These are phyloP conservation scores for Paramormyrops hopkinsi DNA, from an alignment of 2,797 vertebrate genomes.

Conservation along the genomic window DNA sequence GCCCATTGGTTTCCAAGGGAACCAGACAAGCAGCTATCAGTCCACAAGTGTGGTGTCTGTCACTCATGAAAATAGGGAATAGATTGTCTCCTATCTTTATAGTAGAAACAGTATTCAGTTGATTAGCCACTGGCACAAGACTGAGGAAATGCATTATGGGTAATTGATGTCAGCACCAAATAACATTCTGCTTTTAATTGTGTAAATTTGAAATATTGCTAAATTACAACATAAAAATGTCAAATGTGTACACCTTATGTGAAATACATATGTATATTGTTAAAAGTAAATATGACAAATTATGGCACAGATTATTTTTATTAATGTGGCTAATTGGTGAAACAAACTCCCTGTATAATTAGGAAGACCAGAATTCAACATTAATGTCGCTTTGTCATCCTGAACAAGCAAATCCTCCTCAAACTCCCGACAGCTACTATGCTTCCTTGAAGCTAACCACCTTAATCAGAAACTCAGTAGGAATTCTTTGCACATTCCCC, in stretches of 20 bases:
- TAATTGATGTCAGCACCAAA: constrained; percentile 37
- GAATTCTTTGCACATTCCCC: constrained; percentile 16
- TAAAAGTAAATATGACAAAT: constrained; percentile 42
- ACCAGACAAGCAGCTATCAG: background rate
- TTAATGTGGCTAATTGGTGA: constrained; percentile 24
- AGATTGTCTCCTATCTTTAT: constrained; percentile 35
- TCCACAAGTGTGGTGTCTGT: constrained; percentile 27
- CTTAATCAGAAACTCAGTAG: constrained; percentile 26
- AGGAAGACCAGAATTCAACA: constrained; percentile 13
- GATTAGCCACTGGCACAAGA: constrained; percentile 26
- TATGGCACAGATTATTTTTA: constrained; percentile 48
- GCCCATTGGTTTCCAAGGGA: constrained; percentile 8
- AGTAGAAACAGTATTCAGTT: constrained; percentile 36
- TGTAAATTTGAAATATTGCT: constrained; percentile 38
- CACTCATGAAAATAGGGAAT: constrained; percentile 25
- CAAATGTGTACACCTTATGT: constrained; percentile 47
- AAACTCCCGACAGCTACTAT: constrained; percentile 25
- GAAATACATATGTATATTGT: constrained; percentile 39
- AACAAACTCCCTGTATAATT: constrained; percentile 26
- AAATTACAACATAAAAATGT: constrained; percentile 41
- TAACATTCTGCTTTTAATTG: constrained; percentile 32
- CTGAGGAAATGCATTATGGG: constrained; percentile 28
- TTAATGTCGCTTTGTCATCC: constrained; percentile 1
- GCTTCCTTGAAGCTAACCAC: constrained; percentile 21
- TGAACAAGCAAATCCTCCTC: background rate